A percentile compares a stretch with the other conserved stretches of the same genome.
Evolutionary conservation across 2,888 invertebrate species (phyloP).

Genomic region (Amphipoea lucens): DNA sequence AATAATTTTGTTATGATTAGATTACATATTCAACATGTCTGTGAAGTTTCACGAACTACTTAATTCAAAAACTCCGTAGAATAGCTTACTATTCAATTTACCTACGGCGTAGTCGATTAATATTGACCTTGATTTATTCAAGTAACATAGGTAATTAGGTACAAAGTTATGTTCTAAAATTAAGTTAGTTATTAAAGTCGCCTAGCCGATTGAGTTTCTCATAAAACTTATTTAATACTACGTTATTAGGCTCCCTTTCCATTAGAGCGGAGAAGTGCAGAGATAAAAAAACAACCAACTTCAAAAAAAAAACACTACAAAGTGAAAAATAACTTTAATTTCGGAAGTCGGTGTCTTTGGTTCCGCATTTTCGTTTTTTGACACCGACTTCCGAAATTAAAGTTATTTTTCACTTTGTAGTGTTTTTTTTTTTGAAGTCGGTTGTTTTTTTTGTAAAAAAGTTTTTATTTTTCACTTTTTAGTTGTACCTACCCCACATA

Average conservation of each 20-base stretch:
- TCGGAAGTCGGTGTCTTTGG: no score
- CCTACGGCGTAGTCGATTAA: slow-evolving; percentile 17
- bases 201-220: slow-evolving; percentile 25
- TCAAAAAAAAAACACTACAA: no score
- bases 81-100: slow-evolving; percentile 1
- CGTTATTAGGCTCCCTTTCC: background rate
- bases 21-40: slow-evolving; percentile 13
- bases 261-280: background rate
- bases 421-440: no score
- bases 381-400: no score
- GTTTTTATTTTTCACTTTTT: no score
- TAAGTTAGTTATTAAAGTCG: slow-evolving; percentile 19
- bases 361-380: no score
- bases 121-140: slow-evolving; percentile 31
- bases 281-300: no score
- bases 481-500: no score
- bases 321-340: no score
- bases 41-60: slow-evolving; percentile 16
- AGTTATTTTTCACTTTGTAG: no score
- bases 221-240: slow-evolving; percentile 30
- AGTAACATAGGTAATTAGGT: slow-evolving; percentile 26
- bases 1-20: background rate
- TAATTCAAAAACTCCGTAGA: slow-evolving; percentile 3
- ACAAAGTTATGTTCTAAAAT: slow-evolving; percentile 34
- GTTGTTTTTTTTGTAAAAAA: no score